A percentile compares a stretch with the other conserved stretches of the same genome.
Conservation (phyloP, 2,113 vertebrate genomes). For the Pipa parva region DNA sequence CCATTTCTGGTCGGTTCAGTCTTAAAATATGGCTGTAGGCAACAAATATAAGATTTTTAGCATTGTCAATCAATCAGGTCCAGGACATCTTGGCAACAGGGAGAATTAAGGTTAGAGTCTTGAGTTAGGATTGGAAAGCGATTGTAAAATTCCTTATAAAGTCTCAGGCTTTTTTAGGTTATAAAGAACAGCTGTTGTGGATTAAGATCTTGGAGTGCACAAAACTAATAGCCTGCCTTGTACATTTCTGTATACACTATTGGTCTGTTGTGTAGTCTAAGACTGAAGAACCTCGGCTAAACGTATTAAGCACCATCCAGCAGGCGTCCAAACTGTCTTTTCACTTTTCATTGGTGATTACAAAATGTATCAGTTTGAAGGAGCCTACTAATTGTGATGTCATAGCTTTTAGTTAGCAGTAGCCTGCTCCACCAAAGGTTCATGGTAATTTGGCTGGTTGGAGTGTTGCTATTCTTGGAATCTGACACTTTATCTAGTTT, state of each 20-base stretch:
- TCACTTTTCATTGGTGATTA: neutral
- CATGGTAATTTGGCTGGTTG: neutral
- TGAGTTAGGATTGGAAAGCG: neutral
- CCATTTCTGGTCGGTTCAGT: neutral
- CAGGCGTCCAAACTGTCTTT: neutral
- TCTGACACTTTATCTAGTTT: neutral
- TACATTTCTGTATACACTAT: neutral
- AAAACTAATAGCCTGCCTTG: slow-evolving; percentile 25
- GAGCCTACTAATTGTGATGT: neutral
- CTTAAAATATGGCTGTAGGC: neutral
- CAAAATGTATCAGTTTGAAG: neutral
- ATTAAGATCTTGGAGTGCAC: slow-evolving; percentile 20
- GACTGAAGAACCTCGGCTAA: neutral
- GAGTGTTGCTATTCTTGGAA: neutral
- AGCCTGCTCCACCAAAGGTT: neutral
- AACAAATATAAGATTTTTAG: neutral
- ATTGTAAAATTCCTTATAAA: slow-evolving; percentile 26
- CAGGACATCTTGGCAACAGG: slow-evolving; percentile 8
- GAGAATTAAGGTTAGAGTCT: neutral
- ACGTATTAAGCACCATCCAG: neutral
- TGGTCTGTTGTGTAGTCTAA: slow-evolving; percentile 1
- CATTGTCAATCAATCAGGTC: slow-evolving; percentile 12
- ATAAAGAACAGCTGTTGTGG: slow-evolving; percentile 32
- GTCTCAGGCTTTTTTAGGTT: slow-evolving; percentile 22
- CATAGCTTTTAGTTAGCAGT: neutral